Base-by-base conservation (phyloP, 2,113 vertebrate species). In the Poeciliopsis turrubarensis region DNA sequence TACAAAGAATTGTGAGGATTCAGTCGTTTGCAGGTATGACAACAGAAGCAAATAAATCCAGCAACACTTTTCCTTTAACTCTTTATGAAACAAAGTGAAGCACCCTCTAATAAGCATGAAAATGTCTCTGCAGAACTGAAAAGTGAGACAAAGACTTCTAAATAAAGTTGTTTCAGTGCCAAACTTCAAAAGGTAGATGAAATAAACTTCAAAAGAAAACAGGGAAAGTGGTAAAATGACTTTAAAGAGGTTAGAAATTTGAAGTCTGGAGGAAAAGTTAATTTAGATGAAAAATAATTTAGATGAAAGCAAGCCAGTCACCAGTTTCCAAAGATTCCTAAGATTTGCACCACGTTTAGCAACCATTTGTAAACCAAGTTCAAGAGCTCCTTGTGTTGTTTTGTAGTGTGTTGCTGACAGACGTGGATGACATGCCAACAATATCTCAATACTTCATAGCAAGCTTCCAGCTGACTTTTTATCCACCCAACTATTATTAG, bases 401-500 rank as follows among this genome's bases (percentile, higher is more conserved):
- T 60, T 75, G 64, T 62, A 81, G 15, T 41, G 39, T 73, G 29
- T 60, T 75, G 26, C 67, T 77, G 68, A 79, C 65, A 47, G 15
- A 80, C 65, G 67, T 37, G 60, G 74, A 70, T 79, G 81, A 25
- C 61, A 77, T 67, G 25, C 14, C 67, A 61, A 63, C 19, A 67
- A 75, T 68, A 65, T 64, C 10, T 26, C 41, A 26, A 27, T 27
- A 19, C 61, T 79, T 72, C 41, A 57, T 41, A 72, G 12, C 27
- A 41, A 67, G 63, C 54, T 17, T 70, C 68, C 63, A 68, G 67
- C 60, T 44, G 70, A 68, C 70, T 60, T 80, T 87, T 73, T 64
- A 82, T 72, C 41, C 25, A 1, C 73, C 7, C 68, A 60, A 79
- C 72, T 85, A 79, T 81, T 84, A 77, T 83, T 87, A 87, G 74